Conservation (phyloP, 2,888 invertebrate genomes). For the Clitarchus hookeri region DNA sequence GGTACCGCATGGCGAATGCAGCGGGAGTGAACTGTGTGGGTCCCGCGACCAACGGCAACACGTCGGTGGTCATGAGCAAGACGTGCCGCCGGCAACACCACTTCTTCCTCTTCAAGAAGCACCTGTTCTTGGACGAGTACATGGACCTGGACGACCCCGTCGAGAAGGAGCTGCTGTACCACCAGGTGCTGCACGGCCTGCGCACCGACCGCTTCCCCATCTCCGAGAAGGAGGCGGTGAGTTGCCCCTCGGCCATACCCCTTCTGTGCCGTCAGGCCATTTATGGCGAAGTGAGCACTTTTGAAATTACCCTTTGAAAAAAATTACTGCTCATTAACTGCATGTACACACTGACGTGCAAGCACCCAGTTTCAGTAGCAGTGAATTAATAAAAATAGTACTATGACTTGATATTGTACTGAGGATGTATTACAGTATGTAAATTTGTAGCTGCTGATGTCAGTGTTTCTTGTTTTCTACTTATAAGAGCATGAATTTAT, state of each 20-base stretch:
- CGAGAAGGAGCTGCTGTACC: slow-evolving; percentile 91
- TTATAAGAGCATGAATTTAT: too few relatives aligned
- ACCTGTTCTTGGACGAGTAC: slow-evolving; percentile 78
- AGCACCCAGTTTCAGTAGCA: too few relatives aligned
- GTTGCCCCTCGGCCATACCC: slow-evolving; percentile 50
- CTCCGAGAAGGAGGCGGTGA: slow-evolving; percentile 91
- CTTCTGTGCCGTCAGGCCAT: too few relatives aligned
- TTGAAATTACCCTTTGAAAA: too few relatives aligned
- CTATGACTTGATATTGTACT: too few relatives aligned
- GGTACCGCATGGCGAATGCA: slow-evolving; percentile 75
- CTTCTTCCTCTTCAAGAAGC: slow-evolving; percentile 79
- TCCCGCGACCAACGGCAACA: slow-evolving; percentile 54
- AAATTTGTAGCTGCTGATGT: too few relatives aligned
- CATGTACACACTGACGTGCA: too few relatives aligned
- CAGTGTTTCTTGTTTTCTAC: too few relatives aligned
- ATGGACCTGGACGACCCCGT: slow-evolving; percentile 82
- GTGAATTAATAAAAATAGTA: too few relatives aligned
- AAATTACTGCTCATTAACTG: too few relatives aligned
- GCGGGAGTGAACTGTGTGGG: slow-evolving; percentile 52
- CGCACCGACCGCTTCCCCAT: slow-evolving; percentile 91
- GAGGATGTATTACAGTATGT: too few relatives aligned
- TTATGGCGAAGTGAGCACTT: too few relatives aligned
- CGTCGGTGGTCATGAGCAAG: slow-evolving; percentile 34
- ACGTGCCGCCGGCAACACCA: slow-evolving; percentile 61
- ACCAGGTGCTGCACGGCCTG: slow-evolving; percentile 89